Conservation (phyloP, 1,140 invertebrate genomes). For the Geopemphigus sp. region DNA sequence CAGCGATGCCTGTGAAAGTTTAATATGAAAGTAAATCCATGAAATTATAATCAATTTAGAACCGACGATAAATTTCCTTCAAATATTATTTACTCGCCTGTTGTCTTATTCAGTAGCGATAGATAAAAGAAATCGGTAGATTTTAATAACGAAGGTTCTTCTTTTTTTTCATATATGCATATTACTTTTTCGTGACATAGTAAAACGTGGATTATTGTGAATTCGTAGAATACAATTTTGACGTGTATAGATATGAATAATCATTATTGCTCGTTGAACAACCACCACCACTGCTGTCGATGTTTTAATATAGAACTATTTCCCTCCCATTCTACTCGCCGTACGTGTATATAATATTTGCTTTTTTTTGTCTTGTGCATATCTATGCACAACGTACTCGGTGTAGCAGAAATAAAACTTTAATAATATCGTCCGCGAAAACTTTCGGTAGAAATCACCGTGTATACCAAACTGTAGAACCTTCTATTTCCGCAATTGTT, state of each 20-base stretch:
- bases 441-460: constrained; percentile 43
- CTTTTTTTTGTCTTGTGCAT: neutral
- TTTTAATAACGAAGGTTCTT: too few relatives aligned
- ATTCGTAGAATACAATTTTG: neutral
- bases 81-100: too few relatives aligned
- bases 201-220: neutral
- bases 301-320: constrained; percentile 17
- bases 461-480: neutral
- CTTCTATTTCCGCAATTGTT: constrained; percentile 36
- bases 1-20: too few relatives aligned
- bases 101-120: too few relatives aligned
- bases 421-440: constrained; percentile 38
- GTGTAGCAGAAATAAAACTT: constrained; percentile 43
- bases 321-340: too few relatives aligned
- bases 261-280: neutral
- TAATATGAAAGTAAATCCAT: too few relatives aligned
- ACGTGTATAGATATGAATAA: neutral
- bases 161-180: neutral
- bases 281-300: too few relatives aligned
- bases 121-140: too few relatives aligned
- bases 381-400: neutral
- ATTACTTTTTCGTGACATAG: neutral
- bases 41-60: too few relatives aligned
- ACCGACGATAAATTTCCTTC: too few relatives aligned
- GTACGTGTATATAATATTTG: neutral